phyloP scores from a whole-genome alignment of 2,888 invertebrate species.

The Drosophila mercatorum region DNA sequence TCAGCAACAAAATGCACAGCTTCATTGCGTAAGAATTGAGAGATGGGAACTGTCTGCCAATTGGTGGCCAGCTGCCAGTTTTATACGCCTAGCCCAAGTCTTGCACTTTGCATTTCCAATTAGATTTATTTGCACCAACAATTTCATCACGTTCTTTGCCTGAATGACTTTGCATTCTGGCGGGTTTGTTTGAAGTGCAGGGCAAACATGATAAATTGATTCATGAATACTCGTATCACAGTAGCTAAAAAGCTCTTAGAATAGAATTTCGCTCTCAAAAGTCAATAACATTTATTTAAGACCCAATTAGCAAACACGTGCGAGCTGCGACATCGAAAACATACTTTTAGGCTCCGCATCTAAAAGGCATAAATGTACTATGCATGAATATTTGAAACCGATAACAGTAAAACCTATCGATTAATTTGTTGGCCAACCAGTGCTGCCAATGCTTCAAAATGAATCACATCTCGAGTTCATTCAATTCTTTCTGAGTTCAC shows the following conservation, averaged over 20 bases:
- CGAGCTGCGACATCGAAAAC: accelerated
- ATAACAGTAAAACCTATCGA: background rate
- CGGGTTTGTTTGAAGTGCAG: conserved; percentile 5
- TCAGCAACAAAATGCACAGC: conserved; percentile 24
- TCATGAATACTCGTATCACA: background rate
- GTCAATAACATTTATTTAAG: conserved; percentile 1
- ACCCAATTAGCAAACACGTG: background rate
- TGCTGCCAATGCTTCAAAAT: background rate
- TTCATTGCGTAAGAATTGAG: conserved; percentile 34
- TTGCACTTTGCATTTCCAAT: conserved; percentile 38
- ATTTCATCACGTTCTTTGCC: conserved; percentile 15
- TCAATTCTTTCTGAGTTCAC: too few relatives aligned
- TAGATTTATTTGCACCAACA: conserved; percentile 37
- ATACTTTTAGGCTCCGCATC: conserved; percentile 44
- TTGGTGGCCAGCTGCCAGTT: conserved; percentile 11
- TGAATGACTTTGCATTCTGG: conserved; percentile 2
- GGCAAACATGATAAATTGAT: conserved; percentile 17
- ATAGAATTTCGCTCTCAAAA: conserved; percentile 1
- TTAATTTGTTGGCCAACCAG: background rate
- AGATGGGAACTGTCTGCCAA: conserved; percentile 17
- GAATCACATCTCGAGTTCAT: background rate
- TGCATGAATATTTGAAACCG: background rate
- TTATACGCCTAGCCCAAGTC: conserved; percentile 44
- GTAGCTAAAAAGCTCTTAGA: background rate
- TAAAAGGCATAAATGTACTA: background rate